These are phyloP conservation scores for Ostrea denselamellosa DNA, from an alignment of 1,140 invertebrate species.

Conservation along the genomic window DNA sequence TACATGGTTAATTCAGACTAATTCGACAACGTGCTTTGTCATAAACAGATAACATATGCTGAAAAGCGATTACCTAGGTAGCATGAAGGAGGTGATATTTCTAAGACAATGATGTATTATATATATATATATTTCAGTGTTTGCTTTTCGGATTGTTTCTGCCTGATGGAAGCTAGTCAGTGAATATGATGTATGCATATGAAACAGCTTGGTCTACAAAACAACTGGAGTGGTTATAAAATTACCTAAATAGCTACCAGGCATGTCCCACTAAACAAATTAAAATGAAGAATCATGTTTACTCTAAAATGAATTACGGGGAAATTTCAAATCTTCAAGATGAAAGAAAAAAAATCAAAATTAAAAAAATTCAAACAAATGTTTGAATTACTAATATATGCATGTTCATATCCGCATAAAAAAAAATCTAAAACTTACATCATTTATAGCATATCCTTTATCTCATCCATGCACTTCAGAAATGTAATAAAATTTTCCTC, in stretches of 20 bases:
- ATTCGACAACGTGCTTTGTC: background rate
- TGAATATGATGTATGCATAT: constrained; percentile 27
- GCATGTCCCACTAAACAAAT: background rate
- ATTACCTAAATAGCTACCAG: background rate
- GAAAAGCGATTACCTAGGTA: constrained; percentile 6
- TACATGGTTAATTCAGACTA: background rate
- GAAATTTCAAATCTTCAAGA: background rate
- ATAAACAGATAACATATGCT: constrained; percentile 6
- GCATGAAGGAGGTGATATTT: background rate
- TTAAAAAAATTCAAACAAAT: background rate
- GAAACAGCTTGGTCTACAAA: constrained; percentile 27
- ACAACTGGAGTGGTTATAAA: constrained; percentile 18
- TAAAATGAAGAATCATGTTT: background rate
- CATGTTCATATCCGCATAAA: too few relatives aligned
- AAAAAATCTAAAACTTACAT: constrained; percentile 23
- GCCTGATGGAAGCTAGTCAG: background rate
- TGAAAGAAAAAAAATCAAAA: background rate
- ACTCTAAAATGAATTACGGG: background rate
- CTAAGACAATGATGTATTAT: constrained; percentile 22
- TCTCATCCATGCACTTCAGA: background rate
- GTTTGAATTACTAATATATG: too few relatives aligned
- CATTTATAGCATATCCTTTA: background rate
- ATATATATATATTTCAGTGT: background rate
- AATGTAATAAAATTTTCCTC: background rate
- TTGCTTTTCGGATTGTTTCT: constrained; percentile 7